Percentiles rank a stretch among this genome's conserved stretches.
These are phyloP conservation scores for Trissoscelio sp. DNA, from an alignment of 2,888 invertebrate genomes.

Conservation along the genomic window DNA sequence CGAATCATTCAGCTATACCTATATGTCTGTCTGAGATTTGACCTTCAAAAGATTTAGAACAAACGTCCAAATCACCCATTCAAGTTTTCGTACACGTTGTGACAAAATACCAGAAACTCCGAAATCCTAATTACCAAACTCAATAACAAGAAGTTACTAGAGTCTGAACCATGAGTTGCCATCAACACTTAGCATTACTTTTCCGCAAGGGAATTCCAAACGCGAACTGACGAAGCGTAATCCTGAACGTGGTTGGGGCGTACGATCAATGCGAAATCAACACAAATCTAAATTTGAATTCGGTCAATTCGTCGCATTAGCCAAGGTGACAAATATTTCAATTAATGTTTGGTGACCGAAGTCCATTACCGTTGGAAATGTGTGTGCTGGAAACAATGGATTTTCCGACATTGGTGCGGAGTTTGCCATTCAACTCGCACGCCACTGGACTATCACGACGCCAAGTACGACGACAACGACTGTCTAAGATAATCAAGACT, in stretches of 20 bases:
- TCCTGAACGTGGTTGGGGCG: not conserved
- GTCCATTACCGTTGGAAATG: constrained; percentile 43
- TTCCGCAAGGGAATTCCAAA: constrained; percentile 15
- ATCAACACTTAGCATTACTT: constrained; percentile 4
- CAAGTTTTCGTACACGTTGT: not conserved
- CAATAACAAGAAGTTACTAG: constrained; percentile 6
- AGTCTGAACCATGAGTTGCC: not conserved
- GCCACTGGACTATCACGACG: constrained; percentile 71
- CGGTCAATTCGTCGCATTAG: constrained; percentile 34
- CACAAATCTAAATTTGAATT: constrained; percentile 42
- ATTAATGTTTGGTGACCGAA: constrained; percentile 51
- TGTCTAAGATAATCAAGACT: constrained; percentile 83
- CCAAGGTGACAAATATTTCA: constrained; percentile 56
- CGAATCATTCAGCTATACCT: no score
- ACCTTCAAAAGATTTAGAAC: no score
- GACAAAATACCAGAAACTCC: not conserved
- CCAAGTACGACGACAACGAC: constrained; percentile 72
- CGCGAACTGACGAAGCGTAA: constrained; percentile 7
- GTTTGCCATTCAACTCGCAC: constrained; percentile 66
- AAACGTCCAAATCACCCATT: no score
- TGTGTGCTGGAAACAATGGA: constrained; percentile 52
- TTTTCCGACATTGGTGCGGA: constrained; percentile 50
- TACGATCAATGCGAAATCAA: constrained; percentile 31
- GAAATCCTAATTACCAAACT: not conserved
- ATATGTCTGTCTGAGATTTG: no score